These are phyloP conservation scores for Otocyon megalotis DNA, from an alignment of 2,113 vertebrate species.

Conservation along the genomic window DNA sequence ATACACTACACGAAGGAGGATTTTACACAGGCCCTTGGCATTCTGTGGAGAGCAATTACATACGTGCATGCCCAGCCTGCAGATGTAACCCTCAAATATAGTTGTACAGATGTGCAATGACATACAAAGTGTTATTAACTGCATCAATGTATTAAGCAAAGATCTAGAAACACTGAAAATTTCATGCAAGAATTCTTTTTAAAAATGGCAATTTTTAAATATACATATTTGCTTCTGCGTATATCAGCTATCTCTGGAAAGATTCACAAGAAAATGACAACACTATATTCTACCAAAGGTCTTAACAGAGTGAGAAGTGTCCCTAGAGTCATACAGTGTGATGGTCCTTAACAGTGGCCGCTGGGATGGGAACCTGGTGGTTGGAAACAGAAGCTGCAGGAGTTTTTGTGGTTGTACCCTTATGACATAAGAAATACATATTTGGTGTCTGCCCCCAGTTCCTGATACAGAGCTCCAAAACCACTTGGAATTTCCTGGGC, in stretches of 20 bases:
- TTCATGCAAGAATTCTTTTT: neutral
- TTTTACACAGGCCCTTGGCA: neutral
- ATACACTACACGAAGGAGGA: neutral
- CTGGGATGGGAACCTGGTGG: neutral
- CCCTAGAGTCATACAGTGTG: neutral
- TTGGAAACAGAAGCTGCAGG: neutral
- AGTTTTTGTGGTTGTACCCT: neutral
- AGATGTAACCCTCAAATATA: neutral
- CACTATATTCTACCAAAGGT: neutral
- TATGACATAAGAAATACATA: neutral
- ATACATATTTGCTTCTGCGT: neutral
- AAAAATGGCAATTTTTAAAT: neutral
- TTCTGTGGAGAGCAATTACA: neutral
- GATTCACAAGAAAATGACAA: neutral
- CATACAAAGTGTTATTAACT: neutral
- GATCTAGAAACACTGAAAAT: neutral
- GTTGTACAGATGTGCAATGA: neutral
- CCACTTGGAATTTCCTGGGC: neutral
- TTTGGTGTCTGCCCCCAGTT: neutral
- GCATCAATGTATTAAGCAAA: neutral
- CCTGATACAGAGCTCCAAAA: neutral
- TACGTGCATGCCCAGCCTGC: neutral
- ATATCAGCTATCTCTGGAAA: neutral
- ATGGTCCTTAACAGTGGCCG: neutral
- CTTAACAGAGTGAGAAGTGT: neutral